Base-by-base conservation (phyloP, 2,888 invertebrate species). In the Tetrapedia diversipes region DNA sequence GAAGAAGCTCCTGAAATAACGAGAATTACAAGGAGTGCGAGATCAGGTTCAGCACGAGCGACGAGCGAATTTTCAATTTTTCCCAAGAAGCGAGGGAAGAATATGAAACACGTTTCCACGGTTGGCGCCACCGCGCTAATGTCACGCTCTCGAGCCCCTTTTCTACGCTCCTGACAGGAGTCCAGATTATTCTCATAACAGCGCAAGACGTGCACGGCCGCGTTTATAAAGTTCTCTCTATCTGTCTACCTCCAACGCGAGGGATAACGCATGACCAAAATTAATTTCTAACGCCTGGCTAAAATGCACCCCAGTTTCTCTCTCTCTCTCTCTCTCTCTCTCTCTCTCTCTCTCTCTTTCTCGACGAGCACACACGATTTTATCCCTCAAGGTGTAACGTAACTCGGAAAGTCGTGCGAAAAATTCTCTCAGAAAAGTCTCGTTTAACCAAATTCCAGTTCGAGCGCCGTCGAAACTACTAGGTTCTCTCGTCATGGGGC, bases 241-340 rank as follows among this genome's bases (percentile, higher is more conserved):
- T n/a, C n/a, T n/a, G n/a, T n/a, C n/a, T 24, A 19, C 22, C n/a
- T 11, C 4, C 37, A 29, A 37, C 39, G 39, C 24, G 34, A 61
- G 51, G 56, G 75, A 49, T 63, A 61, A 57, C 53, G 56, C 43
- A 51, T 22, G 64, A 69, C 57, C 39, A 49, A 70, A 80, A 69
- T 80, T 81, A 73, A 49, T 67, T 61, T 51, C 24, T 43, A 6
- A 32, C 43, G 39, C 10, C 34, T 22, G 11, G 7, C 22, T 34
- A 3, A 43, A 27, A 51, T 49, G 6, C n/a, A 11, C 4, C 8
- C 29, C 32, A 51, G 54, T 34, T 22, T 47, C 41, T 47, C 54
- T 59, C 43, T 43, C 16, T 22, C 1, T 22, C n/a, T n/a, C n/a
- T n/a, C n/a, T n/a, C n/a, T n/a, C n/a, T n/a, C n/a, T n/a, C n/a